Percentiles rank a stretch among this genome's conserved stretches.
These are phyloP conservation scores for Eupithecia subumbrata DNA, from an alignment of 2,888 invertebrate species.

Conservation along the genomic window DNA sequence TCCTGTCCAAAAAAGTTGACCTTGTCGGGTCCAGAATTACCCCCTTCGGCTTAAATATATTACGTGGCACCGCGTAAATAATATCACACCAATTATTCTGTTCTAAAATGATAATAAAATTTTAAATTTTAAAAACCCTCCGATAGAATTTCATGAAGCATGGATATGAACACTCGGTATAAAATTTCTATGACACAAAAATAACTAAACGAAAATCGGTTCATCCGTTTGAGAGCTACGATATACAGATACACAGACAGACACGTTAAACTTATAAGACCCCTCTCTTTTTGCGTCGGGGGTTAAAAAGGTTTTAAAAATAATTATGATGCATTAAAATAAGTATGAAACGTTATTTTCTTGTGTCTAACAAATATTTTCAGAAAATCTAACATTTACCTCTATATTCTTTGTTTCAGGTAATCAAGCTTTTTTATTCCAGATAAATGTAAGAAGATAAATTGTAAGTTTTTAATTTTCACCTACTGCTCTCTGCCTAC, in stretches of 20 bases:
- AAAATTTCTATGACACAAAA: too few relatives aligned
- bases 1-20: neutral
- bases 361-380: neutral
- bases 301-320: neutral
- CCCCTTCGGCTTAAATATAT: neutral
- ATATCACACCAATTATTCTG: neutral
- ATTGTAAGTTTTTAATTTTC: neutral
- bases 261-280: too few relatives aligned
- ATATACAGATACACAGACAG: too few relatives aligned
- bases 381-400: neutral
- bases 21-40: neutral
- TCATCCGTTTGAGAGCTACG: too few relatives aligned
- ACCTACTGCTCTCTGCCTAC: neutral
- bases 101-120: too few relatives aligned
- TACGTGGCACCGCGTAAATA: neutral
- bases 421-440: conserved; percentile 10
- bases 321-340: neutral
- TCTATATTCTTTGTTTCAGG: conserved; percentile 21
- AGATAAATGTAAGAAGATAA: neutral
- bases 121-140: too few relatives aligned
- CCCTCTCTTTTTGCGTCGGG: too few relatives aligned
- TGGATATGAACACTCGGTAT: too few relatives aligned
- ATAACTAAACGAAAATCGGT: too few relatives aligned
- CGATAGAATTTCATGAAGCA: too few relatives aligned
- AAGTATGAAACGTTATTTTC: neutral